Conservation (phyloP, 1,140 invertebrate species). For the Marisa cornuarietis region DNA sequence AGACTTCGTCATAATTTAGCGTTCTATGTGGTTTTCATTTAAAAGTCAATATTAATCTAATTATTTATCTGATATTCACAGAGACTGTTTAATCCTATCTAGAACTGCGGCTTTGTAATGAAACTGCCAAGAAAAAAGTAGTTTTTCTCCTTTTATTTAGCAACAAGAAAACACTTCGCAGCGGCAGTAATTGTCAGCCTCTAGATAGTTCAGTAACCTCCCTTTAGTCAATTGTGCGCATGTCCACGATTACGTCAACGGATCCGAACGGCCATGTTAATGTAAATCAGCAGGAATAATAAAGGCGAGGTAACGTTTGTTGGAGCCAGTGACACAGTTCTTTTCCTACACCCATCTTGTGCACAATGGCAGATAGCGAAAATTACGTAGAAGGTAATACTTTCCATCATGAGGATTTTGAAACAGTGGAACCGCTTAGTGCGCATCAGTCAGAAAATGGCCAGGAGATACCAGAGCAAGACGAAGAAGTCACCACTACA, state of each 20-base stretch:
- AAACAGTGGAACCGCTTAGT: constrained; percentile 38
- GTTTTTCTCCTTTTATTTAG: too few relatives aligned
- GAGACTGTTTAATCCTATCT: too few relatives aligned
- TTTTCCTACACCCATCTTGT: neutral
- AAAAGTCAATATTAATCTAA: too few relatives aligned
- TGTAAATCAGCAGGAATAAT: constrained; percentile 10
- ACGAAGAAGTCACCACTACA: constrained; percentile 45
- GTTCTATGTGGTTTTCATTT: too few relatives aligned
- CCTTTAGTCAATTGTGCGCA: constrained; percentile 21
- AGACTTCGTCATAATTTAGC: too few relatives aligned
- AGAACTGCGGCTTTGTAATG: too few relatives aligned
- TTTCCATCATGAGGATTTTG: constrained; percentile 40
- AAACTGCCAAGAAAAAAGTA: too few relatives aligned
- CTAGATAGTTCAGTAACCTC: neutral
- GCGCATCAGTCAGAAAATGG: constrained; percentile 24
- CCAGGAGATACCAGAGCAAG: constrained; percentile 33
- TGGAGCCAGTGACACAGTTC: neutral
- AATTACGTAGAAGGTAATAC: constrained; percentile 30
- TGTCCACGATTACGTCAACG: constrained; percentile 28
- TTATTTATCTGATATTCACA: too few relatives aligned
- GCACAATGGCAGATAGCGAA: constrained; percentile 20
- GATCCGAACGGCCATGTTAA: constrained; percentile 25
- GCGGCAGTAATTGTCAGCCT: too few relatives aligned
- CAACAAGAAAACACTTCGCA: too few relatives aligned
- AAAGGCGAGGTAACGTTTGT: neutral